Percentiles rank a stretch among this genome's conserved stretches.
These are phyloP conservation scores for Abscondita cerata DNA, from an alignment of 2,888 invertebrate genomes.

Conservation along the genomic window DNA sequence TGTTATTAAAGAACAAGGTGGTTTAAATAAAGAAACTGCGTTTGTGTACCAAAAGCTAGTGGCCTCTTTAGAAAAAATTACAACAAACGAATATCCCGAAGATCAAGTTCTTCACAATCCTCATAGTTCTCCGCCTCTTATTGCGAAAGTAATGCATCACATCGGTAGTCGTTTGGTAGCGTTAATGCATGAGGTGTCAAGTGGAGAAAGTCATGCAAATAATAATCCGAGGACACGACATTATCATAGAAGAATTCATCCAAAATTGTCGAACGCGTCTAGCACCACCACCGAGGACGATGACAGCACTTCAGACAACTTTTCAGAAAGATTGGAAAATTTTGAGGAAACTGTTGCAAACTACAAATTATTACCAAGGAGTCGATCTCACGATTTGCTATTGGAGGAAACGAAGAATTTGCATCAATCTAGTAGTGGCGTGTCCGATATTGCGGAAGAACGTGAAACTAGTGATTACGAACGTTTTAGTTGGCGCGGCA, in stretches of 20 bases:
- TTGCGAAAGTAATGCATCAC: conserved; percentile 92
- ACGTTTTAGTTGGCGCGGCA: conserved; percentile 90
- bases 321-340: conserved; percentile 52
- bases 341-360: conserved; percentile 60
- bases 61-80: conserved; percentile 82
- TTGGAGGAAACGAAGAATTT: conserved; percentile 65
- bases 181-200: conserved; percentile 91
- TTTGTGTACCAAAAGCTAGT: conserved; percentile 88
- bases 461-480: conserved; percentile 88
- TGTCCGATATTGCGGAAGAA: conserved; percentile 65
- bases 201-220: conserved; percentile 69
- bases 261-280: conserved; percentile 67
- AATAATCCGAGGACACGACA: conserved; percentile 68
- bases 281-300: conserved; percentile 77
- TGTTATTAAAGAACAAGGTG: conserved; percentile 59
- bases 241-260: conserved; percentile 65
- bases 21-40: conserved; percentile 76
- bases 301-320: conserved; percentile 69
- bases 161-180: conserved; percentile 87
- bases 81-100: conserved; percentile 61
- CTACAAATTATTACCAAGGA: conserved; percentile 70
- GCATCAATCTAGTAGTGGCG: conserved; percentile 61
- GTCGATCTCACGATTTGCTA: conserved; percentile 82
- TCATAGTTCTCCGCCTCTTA: conserved; percentile 80
- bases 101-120: conserved; percentile 59